Evolutionary conservation across 2,888 invertebrate species (phyloP), one percentile per base, ranked within the genome.

Genomic region (Marronus borbonicus): DNA sequence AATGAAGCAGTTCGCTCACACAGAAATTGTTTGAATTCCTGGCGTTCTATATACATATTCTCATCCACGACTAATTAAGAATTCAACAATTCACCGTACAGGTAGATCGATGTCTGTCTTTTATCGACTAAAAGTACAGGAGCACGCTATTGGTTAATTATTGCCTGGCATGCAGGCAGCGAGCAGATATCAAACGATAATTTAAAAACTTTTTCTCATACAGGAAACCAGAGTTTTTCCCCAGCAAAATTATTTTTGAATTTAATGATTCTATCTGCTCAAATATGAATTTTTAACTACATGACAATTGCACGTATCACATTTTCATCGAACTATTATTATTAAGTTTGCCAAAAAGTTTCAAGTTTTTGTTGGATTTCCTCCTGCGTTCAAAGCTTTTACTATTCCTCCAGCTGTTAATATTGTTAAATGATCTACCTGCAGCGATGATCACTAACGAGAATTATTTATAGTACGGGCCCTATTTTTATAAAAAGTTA

Each of bases 71-170:
- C 10, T 72, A 72, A 72, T 44, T 58, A 17, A 10, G 39, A 58
- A 39, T 72, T 60, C 17, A 70, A 12, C 44, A 44, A 70, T n/a
- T 14, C 72, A 52, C 58, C 20, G 58, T 4, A 58, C 36, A 72
- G 72, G 58, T n/a, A 20, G 39, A 10, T 58, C 72, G 20, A 58
- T 20, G 70, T 70, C 70, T 70, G 70, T 36, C 70, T 39, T 70
- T 78, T 81, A 79, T 82, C 82, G 80, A 81, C 78, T 80, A 76
- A 39, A 39, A 78, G 77, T 72, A 58, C 70, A 65, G 66, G 68
- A 76, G 78, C 81, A 83, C 83, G 83, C 82, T 70, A 82, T 82
- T 81, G 81, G 80, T 80, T 83, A 83, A 82, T 83, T 83, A 83
- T 81, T 82, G 80, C 80, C 82, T 81, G 80, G 81, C 80, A 83